Percentiles rank a stretch among this genome's conserved stretches.
These are phyloP conservation scores for Eunapius fragilis DNA, from an alignment of 37 sponge, comb jelly and placozoan species.

Conservation along the genomic window DNA sequence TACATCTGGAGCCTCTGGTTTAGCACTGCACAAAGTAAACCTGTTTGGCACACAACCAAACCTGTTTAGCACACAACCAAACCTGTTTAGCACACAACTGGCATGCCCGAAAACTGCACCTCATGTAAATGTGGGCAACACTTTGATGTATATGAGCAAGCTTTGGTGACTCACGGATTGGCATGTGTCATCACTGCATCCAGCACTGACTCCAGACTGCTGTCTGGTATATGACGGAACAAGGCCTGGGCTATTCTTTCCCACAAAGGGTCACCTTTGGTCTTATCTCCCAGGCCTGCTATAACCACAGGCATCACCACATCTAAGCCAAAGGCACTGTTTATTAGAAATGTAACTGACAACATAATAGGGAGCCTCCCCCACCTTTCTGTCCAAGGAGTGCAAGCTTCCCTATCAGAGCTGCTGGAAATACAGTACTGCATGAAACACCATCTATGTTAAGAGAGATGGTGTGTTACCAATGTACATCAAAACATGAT, in stretches of 20 bases:
- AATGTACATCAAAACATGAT: background rate
- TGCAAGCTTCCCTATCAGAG: slow-evolving; percentile 35
- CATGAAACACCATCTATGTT: slow-evolving; percentile 8
- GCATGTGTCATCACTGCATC: slow-evolving; percentile 12
- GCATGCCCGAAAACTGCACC: too few species aligned
- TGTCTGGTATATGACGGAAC: slow-evolving; percentile 14
- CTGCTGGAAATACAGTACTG: slow-evolving; percentile 22
- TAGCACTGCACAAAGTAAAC: too few species aligned
- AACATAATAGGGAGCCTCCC: too few species aligned
- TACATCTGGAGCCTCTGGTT: too few species aligned
- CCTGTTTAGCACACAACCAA: too few species aligned
- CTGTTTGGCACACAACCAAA: too few species aligned
- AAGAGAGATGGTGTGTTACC: background rate
- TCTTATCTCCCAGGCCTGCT: slow-evolving; percentile 21
- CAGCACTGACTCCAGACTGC: slow-evolving; percentile 46
- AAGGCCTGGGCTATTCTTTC: slow-evolving; percentile 36
- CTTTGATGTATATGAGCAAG: too few species aligned
- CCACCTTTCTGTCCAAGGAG: slow-evolving; percentile 35
- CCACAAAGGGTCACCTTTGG: slow-evolving; percentile 32
- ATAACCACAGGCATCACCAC: slow-evolving; percentile 17
- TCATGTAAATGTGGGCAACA: too few species aligned
- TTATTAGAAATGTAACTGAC: too few species aligned
- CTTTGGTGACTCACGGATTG: slow-evolving; percentile 52
- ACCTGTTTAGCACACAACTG: too few species aligned
- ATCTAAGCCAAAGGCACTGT: too few species aligned